phyloP scores from a whole-genome alignment of 2,113 vertebrate species.

The Aspidoscelis tigris region DNA sequence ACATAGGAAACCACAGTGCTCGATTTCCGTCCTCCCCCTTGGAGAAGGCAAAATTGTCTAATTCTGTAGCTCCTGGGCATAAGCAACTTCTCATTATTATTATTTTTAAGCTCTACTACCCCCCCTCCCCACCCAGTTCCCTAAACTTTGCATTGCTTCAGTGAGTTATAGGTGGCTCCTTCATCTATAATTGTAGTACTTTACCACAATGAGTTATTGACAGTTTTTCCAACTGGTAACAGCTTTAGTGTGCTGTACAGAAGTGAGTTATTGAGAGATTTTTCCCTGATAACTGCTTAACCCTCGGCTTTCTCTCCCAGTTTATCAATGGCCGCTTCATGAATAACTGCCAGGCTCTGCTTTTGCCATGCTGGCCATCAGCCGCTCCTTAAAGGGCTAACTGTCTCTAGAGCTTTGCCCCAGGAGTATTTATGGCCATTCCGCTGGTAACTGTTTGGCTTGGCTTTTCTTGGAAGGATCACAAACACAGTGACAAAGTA shows the following conservation, averaged over 20 bases:
- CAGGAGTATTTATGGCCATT: slow-evolving; percentile 26
- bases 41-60: neutral
- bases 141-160: slow-evolving; percentile 12
- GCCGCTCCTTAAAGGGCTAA: slow-evolving; percentile 27
- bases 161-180: slow-evolving; percentile 26
- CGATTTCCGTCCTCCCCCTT: neutral
- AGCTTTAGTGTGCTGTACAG: slow-evolving; percentile 26
- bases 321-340: slow-evolving; percentile 23
- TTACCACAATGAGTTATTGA: slow-evolving; percentile 18
- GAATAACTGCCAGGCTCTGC: slow-evolving; percentile 6
- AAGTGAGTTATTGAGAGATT: slow-evolving; percentile 17
- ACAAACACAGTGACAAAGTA: neutral
- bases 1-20: neutral
- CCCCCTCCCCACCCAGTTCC: neutral
- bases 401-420: neutral
- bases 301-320: neutral
- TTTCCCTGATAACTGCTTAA: slow-evolving; percentile 11
- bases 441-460: neutral
- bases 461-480: slow-evolving; percentile 5
- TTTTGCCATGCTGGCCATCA: slow-evolving; percentile 19
- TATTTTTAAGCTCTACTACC: neutral
- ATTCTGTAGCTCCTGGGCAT: neutral
- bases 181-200: slow-evolving; percentile 15
- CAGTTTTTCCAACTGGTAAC: slow-evolving; percentile 12
- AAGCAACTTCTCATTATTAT: neutral